These are phyloP conservation scores for Pogonomyrmex californicus DNA, from an alignment of 1,140 invertebrate genomes.

Conservation along the genomic window DNA sequence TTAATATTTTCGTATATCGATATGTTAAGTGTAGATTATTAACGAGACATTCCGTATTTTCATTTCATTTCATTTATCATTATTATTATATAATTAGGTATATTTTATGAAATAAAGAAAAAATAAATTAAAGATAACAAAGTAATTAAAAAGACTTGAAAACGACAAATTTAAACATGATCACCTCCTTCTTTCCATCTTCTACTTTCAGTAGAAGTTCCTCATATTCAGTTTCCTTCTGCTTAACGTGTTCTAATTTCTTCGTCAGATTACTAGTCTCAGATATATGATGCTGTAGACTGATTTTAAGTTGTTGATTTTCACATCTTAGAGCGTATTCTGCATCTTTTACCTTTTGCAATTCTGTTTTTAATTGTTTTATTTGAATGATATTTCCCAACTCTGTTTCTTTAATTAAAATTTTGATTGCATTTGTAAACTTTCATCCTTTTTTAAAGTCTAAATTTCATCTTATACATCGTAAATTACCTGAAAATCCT, in stretches of 20 bases:
- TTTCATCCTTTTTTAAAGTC: constrained; percentile 74
- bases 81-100: not conserved
- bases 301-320: constrained; percentile 63
- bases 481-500: constrained; percentile 35
- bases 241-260: constrained; percentile 63
- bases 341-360: constrained; percentile 56
- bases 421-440: constrained; percentile 69
- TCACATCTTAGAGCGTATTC: constrained; percentile 56
- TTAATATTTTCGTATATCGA: not conserved
- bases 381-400: constrained; percentile 45
- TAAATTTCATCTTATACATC: constrained; percentile 65
- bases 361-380: constrained; percentile 65
- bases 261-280: constrained; percentile 49
- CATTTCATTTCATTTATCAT: not conserved
- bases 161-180: not conserved
- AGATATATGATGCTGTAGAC: constrained; percentile 51
- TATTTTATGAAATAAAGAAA: not conserved
- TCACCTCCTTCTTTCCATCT: constrained; percentile 64
- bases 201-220: constrained; percentile 65
- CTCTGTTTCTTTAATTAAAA: constrained; percentile 77
- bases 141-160: not conserved
- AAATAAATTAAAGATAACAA: constrained; percentile 4
- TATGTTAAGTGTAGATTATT: not conserved
- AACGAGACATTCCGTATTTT: not conserved
- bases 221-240: constrained; percentile 60